A percentile compares a stretch with the other conserved stretches of the same genome.
phyloP scores from a whole-genome alignment of 2,797 vertebrate species.

The Vespertilio murinus region DNA sequence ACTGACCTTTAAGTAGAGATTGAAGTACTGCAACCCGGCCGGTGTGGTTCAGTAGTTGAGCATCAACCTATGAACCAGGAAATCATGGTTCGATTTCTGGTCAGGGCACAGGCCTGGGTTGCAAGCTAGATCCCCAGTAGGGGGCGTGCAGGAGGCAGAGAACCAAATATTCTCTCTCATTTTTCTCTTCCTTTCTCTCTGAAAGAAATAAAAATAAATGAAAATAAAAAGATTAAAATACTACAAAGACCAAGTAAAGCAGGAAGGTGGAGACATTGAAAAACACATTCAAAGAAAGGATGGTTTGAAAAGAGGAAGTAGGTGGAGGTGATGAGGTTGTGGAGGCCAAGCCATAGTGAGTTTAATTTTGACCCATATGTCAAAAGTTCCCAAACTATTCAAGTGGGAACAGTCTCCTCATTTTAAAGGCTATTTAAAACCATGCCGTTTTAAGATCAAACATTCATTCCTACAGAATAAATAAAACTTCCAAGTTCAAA shows the following conservation, averaged over 20 bases:
- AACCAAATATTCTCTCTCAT: too few relatives aligned
- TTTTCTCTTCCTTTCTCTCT: too few relatives aligned
- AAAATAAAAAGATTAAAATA: too few relatives aligned
- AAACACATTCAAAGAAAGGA: neutral
- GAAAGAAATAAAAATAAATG: too few relatives aligned
- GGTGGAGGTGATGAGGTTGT: neutral
- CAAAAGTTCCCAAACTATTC: neutral
- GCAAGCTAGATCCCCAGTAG: too few relatives aligned
- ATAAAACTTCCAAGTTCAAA: neutral
- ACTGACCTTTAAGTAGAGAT: neutral
- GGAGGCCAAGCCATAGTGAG: neutral
- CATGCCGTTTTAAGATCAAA: neutral
- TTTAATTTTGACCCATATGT: neutral
- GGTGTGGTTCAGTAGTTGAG: too few relatives aligned
- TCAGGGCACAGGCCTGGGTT: too few relatives aligned
- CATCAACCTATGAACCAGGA: too few relatives aligned
- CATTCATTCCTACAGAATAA: neutral
- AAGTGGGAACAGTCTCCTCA: neutral
- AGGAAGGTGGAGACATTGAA: neutral
- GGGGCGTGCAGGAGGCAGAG: too few relatives aligned
- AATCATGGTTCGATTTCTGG: too few relatives aligned
- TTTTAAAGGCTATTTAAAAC: conserved; percentile 3
- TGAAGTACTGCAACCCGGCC: too few relatives aligned
- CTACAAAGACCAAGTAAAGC: neutral
- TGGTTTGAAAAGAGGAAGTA: neutral